Conservation (phyloP, 2,113 vertebrate species). For the Aphelocoma coerulescens region DNA sequence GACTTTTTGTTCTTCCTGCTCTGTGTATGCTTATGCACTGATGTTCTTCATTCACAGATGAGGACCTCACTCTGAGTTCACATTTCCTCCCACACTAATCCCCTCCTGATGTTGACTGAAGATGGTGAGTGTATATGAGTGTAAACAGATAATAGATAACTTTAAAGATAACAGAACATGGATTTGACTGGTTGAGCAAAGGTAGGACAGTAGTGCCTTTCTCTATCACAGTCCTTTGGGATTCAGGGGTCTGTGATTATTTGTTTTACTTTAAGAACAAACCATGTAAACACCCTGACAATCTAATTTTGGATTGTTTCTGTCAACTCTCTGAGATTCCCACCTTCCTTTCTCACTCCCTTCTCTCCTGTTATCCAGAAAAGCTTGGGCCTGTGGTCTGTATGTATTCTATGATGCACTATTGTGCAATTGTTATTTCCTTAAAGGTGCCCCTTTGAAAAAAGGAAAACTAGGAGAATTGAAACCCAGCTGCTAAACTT, state of each 20-base stretch:
- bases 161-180: background rate
- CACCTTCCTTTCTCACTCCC: background rate
- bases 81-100: background rate
- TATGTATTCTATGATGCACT: background rate
- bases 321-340: background rate
- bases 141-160: background rate
- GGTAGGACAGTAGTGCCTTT: background rate
- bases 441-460: background rate
- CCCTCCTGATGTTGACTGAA: background rate
- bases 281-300: background rate
- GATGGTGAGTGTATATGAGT: accelerated
- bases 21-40: background rate
- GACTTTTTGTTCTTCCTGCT: background rate
- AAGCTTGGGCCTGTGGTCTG: background rate
- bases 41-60: background rate
- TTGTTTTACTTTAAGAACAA: background rate
- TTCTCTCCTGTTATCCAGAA: background rate
- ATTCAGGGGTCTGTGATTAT: background rate
- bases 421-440: background rate
- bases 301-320: background rate
- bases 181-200: background rate
- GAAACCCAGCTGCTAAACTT: background rate
- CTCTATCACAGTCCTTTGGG: background rate
- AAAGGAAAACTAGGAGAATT: background rate
- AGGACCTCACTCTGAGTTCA: background rate